Base-by-base conservation (phyloP, 2,113 vertebrate genomes). In the Peromyscus maniculatus region DNA sequence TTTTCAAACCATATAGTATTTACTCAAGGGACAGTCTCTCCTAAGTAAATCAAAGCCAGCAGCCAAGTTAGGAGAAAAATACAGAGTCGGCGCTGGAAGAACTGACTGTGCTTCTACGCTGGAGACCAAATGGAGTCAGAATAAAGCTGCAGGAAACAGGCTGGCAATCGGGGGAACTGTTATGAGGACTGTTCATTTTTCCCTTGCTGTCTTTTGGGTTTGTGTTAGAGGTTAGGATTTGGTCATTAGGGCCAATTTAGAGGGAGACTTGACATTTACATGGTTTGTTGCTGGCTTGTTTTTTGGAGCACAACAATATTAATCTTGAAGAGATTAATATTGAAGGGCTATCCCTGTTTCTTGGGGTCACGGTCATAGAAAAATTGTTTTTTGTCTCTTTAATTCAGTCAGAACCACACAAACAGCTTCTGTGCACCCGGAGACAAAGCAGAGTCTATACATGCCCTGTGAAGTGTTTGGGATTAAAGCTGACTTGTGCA, bases 1-100 rank as follows among this genome's bases (percentile, higher is more conserved):
- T 97, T 95, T 97, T 96, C 39, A 93, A 97, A 89, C 96, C 95
- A 87, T 93, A 46, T 93, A 90, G 62, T 96, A 86, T 97, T 97
- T 97, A 97, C 94, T 96, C 92, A 97, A 92, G 92, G 66, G 88
- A 91, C 86, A 92, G 36, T 87, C 74, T 94, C 46, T 95, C 55
- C 88, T 95, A 72, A 92, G 92, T 94, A 95, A 97, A 93, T 96
- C 79, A 91, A 92, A 96, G 80, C 43, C 83, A 87, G 67, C 79
- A 79, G 71, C 92, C 55, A 89, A 94, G 71, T 88, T 87, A 46
- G 55, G 66, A 89, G 86, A 95, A 95, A 79, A 96, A 90, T 72
- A 89, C 62, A 91, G 86, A 91, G 91, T 74, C 67, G 19, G 17
- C 46, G n/a, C 59, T 97, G 57, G 62, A 66, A 80, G 93, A 93